Evolutionary conservation across 2,888 invertebrate species (phyloP).

Genomic region (Melangyna quadrimaculata): DNA sequence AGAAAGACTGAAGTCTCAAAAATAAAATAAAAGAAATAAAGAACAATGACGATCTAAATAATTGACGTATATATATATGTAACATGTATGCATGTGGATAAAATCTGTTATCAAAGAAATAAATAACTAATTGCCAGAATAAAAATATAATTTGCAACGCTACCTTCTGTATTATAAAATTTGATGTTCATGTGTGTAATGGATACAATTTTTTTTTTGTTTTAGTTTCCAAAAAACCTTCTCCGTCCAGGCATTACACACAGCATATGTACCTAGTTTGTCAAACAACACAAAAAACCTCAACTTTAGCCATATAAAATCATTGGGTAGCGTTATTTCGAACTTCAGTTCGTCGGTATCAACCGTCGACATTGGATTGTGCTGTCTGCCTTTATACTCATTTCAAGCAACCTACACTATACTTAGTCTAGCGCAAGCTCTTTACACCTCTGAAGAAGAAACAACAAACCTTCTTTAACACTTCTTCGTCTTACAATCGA

Average conservation of each 20-base stretch:
- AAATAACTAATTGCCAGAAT: background rate
- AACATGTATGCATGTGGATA: background rate
- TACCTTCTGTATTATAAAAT: constrained; percentile 25
- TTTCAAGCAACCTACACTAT: background rate
- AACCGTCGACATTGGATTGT: constrained; percentile 70
- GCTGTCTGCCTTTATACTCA: constrained; percentile 30
- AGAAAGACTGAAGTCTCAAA: too few relatives aligned
- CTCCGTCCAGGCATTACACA: constrained; percentile 43
- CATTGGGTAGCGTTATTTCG: constrained; percentile 65
- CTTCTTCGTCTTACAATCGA: constrained; percentile 17
- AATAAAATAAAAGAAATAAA: too few relatives aligned
- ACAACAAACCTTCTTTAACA: constrained; percentile 13
- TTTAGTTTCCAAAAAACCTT: constrained; percentile 55
- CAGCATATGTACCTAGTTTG: constrained; percentile 54
- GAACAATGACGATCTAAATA: background rate
- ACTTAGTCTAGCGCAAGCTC: constrained; percentile 62
- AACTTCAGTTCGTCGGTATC: constrained; percentile 71
- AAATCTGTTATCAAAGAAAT: background rate
- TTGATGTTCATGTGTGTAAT: constrained; percentile 24
- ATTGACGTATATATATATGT: too few relatives aligned
- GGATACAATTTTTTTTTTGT: constrained; percentile 27
- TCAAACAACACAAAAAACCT: constrained; percentile 49
- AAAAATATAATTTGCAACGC: background rate
- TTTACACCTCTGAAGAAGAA: constrained; percentile 32
- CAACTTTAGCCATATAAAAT: constrained; percentile 69